These are phyloP conservation scores for Steinernema khuongi DNA, from an alignment of 1,140 invertebrate species.

Conservation along the genomic window DNA sequence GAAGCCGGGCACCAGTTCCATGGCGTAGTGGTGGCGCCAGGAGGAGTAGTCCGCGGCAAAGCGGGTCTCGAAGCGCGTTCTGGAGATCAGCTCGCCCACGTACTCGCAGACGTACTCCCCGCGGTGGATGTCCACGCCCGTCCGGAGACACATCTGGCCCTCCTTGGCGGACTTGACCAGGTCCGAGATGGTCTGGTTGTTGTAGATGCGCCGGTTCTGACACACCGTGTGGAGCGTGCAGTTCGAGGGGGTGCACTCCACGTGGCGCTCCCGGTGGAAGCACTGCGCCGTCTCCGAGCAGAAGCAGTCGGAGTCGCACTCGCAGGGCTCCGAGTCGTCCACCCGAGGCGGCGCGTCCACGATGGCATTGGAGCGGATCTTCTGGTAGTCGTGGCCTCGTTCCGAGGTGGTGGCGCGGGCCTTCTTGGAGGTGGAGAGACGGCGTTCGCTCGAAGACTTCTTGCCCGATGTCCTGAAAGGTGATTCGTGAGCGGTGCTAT, in stretches of 20 bases:
- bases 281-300: neutral
- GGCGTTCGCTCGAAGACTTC: neutral
- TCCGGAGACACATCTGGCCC: neutral
- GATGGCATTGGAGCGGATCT: neutral
- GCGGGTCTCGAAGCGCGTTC: neutral
- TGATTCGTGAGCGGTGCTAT: too few relatives aligned
- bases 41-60: neutral
- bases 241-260: neutral
- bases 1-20: constrained; percentile 73
- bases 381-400: constrained; percentile 11
- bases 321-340: neutral
- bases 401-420: neutral
- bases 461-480: neutral
- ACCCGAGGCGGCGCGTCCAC: neutral
- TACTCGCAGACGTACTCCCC: constrained; percentile 8
- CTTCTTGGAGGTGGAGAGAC: neutral
- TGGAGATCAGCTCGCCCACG: neutral
- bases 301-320: neutral
- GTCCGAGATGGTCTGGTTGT: neutral
- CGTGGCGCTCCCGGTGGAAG: neutral
- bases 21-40: neutral
- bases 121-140: neutral
- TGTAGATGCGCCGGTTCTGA: constrained; percentile 4
- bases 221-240: constrained; percentile 2
- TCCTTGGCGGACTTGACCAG: neutral